Evolutionary conservation across 2,888 invertebrate species (phyloP).

Genomic region (Euclidia mi): DNA sequence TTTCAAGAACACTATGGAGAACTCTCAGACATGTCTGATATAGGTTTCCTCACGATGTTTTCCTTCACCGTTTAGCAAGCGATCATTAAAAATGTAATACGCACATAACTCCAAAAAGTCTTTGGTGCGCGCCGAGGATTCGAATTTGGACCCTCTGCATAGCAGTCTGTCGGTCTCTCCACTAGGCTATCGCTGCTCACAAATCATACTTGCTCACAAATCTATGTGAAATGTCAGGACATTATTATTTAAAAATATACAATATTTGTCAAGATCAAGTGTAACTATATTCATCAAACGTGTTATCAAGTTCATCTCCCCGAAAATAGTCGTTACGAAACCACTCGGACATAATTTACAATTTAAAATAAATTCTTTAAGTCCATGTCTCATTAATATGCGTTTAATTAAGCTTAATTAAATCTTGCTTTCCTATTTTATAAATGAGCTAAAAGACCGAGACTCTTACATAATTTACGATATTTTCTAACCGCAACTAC

Average conservation of each 20-base stretch:
- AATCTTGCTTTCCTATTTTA: conserved; percentile 34
- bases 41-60: too few relatives aligned
- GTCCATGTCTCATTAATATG: conserved; percentile 23
- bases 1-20: too few relatives aligned
- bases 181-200: too few relatives aligned
- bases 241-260: background rate
- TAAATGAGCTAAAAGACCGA: conserved; percentile 5
- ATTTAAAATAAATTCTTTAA: conserved; percentile 38
- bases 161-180: too few relatives aligned
- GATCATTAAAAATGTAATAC: too few relatives aligned
- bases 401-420: conserved; percentile 27
- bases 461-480: conserved; percentile 15
- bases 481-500: conserved; percentile 17
- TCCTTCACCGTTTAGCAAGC: too few relatives aligned
- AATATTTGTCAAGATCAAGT: conserved; percentile 30
- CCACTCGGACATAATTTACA: conserved; percentile 28
- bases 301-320: conserved; percentile 30
- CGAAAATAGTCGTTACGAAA: conserved; percentile 3
- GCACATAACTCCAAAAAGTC: too few relatives aligned
- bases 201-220: too few relatives aligned
- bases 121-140: too few relatives aligned
- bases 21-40: too few relatives aligned
- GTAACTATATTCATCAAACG: conserved; percentile 28
- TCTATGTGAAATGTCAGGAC: too few relatives aligned
- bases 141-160: too few relatives aligned